Evolutionary conservation across 2,113 vertebrate genomes (phyloP).

Genomic region (Corapipo altera): DNA sequence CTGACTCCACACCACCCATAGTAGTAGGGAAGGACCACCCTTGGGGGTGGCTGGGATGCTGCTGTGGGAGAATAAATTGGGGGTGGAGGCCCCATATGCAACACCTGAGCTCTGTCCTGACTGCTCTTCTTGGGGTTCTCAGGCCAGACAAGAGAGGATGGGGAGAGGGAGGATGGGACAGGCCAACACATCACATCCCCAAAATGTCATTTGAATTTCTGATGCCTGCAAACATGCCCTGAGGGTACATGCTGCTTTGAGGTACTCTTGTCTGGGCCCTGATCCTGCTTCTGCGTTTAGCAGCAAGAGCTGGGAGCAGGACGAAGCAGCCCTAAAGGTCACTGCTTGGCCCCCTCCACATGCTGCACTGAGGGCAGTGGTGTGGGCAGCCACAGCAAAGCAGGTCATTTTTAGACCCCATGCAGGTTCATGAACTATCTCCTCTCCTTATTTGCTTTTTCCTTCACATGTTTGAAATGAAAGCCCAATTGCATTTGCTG

Average conservation of each 20-base stretch:
- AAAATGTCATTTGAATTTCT: background rate
- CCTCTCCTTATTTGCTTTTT: background rate
- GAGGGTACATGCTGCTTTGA: background rate
- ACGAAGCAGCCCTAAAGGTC: background rate
- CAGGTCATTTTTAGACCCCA: background rate
- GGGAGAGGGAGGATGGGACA: background rate
- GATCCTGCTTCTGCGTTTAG: background rate
- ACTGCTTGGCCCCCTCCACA: rapidly evolving
- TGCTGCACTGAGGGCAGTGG: background rate
- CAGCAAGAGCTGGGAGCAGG: background rate
- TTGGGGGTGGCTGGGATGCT: rapidly evolving
- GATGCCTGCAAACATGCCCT: background rate
- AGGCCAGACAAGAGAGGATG: background rate
- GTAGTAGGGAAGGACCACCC: background rate
- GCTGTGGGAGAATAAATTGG: background rate
- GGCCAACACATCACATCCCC: background rate
- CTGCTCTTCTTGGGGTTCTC: background rate
- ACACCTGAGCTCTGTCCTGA: background rate
- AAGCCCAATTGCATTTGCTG: background rate
- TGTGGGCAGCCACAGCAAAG: background rate
- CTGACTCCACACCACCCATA: rapidly evolving
- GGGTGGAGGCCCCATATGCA: background rate
- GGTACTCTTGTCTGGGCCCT: background rate
- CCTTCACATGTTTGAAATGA: background rate
- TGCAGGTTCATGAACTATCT: background rate